Conservation (phyloP, 2,797 vertebrate genomes). For the Hozukius guyotensis region DNA sequence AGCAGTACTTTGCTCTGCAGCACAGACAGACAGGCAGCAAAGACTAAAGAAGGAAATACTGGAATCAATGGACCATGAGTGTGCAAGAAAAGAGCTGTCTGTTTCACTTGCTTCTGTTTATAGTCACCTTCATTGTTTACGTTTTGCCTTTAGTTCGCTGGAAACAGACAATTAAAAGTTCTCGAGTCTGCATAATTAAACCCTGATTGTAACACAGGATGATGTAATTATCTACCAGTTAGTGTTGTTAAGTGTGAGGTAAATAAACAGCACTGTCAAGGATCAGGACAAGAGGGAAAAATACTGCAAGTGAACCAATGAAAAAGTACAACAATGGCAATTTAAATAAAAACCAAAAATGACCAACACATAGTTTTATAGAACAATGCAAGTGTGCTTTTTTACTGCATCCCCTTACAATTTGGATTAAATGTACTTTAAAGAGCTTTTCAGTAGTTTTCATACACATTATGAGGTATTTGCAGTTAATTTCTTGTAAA, state of each 20-base stretch:
- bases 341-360: not conserved
- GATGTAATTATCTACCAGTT: conserved; percentile 8
- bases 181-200: conserved; percentile 3
- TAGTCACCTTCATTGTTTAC: not conserved
- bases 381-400: not conserved
- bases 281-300: not conserved
- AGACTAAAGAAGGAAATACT: not conserved
- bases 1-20: not conserved
- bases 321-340: not conserved
- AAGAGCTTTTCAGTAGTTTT: not conserved
- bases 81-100: not conserved
- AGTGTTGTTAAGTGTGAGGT: not conserved
- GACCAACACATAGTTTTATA: not conserved
- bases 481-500: not conserved
- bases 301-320: not conserved
- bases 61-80: not conserved
- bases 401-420: not conserved
- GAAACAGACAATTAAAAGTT: conserved; percentile 6
- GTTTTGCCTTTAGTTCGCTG: not conserved
- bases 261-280: not conserved
- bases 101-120: not conserved
- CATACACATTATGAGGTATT: not conserved
- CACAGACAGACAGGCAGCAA: not conserved
- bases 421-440: not conserved
- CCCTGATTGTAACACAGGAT: conserved; percentile 5